Evolutionary conservation across 2,113 vertebrate species (phyloP), one percentile per base, ranked within the genome.

Genomic region (Odocoileus hemionus): DNA sequence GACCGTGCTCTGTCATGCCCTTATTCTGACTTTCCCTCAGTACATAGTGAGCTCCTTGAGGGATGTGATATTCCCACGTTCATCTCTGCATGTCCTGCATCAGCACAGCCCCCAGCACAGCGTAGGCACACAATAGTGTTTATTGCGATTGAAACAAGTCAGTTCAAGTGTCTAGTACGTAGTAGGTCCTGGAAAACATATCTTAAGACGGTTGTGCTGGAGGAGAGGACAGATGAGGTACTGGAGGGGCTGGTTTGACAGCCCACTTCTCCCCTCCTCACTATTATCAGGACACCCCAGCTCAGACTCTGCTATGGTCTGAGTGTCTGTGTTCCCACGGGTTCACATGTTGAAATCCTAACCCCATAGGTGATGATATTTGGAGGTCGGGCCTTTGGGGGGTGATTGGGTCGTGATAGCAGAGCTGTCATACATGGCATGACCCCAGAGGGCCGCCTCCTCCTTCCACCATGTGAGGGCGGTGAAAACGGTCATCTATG

Each of bases 271-370:
- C 10, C 23, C 36, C 6, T 15, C 16, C 16, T 50, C 7, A 10
- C 45, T 9, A 30, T 39, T 30, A 6, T 11, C 39, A 79, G 74
- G 19, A 4, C 92, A 4, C 89, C 2, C 21, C 45, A 3, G 0
- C 55, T 80, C 79, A 55, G 58, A 26, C 36, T 47, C 36, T 86
- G 67, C 36, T 45, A 1, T 4, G 23, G 30, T 79, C 47, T 91
- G 67, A 7, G 6, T 25, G 30, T 47, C 70, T 91, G 67, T 39
- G 36, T 79, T 55, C 17, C 45, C 78, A 47, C 6, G 15, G 14
- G 36, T 36, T 55, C 70, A 67, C n/a, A 86, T 25, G 26, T 43
- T 90, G 55, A 60, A 90, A 76, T 43, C 61, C 43, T 95, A 74
- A 13, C 33, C 79, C 25, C 1, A 26, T 39, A 95, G 14, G 12